Evolutionary conservation across 1,140 invertebrate species (phyloP), one percentile per base, ranked within the genome.

Genomic region (Thaumatotibia leucotreta): DNA sequence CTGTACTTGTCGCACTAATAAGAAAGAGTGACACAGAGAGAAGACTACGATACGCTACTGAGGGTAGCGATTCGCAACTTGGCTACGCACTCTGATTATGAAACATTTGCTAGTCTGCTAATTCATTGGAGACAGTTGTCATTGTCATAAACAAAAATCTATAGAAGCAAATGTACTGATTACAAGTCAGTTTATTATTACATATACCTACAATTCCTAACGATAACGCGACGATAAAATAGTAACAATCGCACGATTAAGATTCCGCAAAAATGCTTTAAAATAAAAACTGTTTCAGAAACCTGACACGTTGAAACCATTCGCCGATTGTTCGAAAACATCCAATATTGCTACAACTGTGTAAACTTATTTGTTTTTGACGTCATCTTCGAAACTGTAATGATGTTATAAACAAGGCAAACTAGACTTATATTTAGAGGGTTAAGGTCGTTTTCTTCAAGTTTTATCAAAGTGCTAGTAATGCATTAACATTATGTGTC

Each of bases 321-420:
- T 67, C n/a, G 63, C 33, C 29, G 27, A 50, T 20, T 22, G 29
- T 63, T 50, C 29, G 52, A 20, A n/a, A 11, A 67, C 65, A 67
- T 32, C 33, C 63, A 67, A 63, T 45, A 68, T 23, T 62, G 32
- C 29, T 9, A 61, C 66, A 67, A 50, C 66, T 67, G 61, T 58
- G 10, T 17, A 63, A 65, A 69, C 63, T 52, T 23, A 58, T 32
- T 23, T 64, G 63, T 32, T 17, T 32, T 9, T 64, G 54, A 69
- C 58, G 67, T 69, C 50, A 63, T 66, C 9, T 66, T 31, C 8
- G n/a, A 24, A 33, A 54, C 23, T n/a, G 50, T 27, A 54, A 23
- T 2, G 4, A 52, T n/a, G 32, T 11, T 33, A n/a, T n/a, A n/a
- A n/a, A n/a, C n/a, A 33, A 65, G 63, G 52, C 67, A 69, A 23